Evolutionary conservation across 2,888 invertebrate species (phyloP), one percentile per base, ranked within the genome.

Genomic region (Mantis religiosa): DNA sequence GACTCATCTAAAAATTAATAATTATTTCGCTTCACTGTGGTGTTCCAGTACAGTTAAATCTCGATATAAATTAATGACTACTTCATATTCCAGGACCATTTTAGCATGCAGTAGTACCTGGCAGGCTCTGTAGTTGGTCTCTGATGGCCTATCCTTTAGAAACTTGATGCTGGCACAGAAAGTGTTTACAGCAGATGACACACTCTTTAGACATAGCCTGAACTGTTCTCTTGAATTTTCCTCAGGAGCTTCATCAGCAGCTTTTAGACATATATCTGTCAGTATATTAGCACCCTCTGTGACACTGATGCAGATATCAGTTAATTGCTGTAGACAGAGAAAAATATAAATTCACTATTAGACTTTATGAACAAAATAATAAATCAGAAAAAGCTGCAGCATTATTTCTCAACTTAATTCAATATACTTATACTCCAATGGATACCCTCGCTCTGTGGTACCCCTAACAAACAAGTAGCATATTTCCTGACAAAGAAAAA

Each of bases 31-130:
- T n/a, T n/a, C n/a, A n/a, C n/a, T n/a, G n/a, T n/a, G n/a, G n/a
- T n/a, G n/a, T n/a, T n/a, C n/a, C n/a, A n/a, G n/a, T n/a, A n/a
- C n/a, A n/a, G n/a, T n/a, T n/a, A n/a, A n/a, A n/a, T n/a, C 8
- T 4, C 8, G 30, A 4, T 30, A 4, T 30, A 7, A 34, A 85
- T 41, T n/a, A 28, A 54, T 54, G 14, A 14, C 54, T 54, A 54
- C 6, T 34, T 8, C 0, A 41, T 71, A 71, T 20, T 1, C 20
- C 54, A 15, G 20, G 3, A 71, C 54, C 20, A 2, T 41, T 0
- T 41, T 14, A 71, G 3, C 1, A 34, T 8, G 85, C 12, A 86
- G 6, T n/a, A 84, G 92, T 92, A 85, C 92, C 90, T 89, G 89
- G 28, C 89, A 89, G 25, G 90, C 89, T 83, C 88, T 88, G 88